Evolutionary conservation across 1,140 invertebrate species (phyloP).

Genomic region (Diachasma alloeum): DNA sequence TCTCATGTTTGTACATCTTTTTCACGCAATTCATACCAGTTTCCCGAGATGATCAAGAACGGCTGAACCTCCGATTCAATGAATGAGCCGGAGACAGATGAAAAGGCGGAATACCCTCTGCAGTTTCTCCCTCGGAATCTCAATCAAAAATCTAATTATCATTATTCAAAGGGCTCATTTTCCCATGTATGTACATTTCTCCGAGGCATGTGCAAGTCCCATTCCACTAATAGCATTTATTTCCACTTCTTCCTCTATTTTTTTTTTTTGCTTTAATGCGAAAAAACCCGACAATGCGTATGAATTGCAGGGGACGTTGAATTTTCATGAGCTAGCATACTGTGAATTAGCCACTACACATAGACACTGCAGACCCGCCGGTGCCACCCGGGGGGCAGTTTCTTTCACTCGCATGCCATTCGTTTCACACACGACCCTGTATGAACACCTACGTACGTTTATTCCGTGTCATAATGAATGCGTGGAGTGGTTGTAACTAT

Average conservation of each 20-base stretch:
- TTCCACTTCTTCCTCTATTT: slow-evolving; percentile 41
- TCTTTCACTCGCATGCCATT: not conserved
- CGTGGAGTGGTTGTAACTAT: not conserved
- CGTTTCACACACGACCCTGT: not conserved
- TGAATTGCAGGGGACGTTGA: slow-evolving; percentile 49
- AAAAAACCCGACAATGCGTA: slow-evolving; percentile 42
- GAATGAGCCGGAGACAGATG: not conserved
- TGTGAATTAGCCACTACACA: slow-evolving; percentile 42
- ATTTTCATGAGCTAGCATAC: slow-evolving; percentile 51
- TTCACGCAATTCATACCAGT: too few species aligned
- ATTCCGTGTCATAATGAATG: not conserved
- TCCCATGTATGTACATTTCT: not conserved
- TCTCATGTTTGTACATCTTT: too few species aligned
- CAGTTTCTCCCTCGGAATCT: not conserved
- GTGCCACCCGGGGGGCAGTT: not conserved
- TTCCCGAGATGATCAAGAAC: too few species aligned
- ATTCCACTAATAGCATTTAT: not conserved
- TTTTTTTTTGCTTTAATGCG: slow-evolving; percentile 51
- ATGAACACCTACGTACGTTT: not conserved
- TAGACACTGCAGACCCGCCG: not conserved
- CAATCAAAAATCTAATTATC: not conserved
- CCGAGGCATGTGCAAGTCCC: not conserved
- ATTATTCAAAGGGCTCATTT: not conserved
- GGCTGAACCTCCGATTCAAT: not conserved
- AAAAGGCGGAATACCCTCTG: not conserved